phyloP scores from a whole-genome alignment of 2,888 invertebrate genomes.

The Alentia gelatinosa region DNA sequence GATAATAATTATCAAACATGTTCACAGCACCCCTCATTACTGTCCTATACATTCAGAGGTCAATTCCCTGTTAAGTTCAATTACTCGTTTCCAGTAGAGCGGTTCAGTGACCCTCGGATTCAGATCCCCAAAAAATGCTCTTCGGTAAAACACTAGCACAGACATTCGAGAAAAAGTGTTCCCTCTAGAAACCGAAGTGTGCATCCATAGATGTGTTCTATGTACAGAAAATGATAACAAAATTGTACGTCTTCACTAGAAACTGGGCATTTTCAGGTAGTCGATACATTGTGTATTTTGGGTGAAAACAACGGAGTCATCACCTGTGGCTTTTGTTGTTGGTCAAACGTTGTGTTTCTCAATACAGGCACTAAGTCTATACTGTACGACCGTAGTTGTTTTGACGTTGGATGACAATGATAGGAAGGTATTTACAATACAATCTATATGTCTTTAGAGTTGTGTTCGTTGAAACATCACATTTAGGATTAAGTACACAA shows the following conservation, averaged over 20 bases:
- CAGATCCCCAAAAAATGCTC: slow-evolving; percentile 1
- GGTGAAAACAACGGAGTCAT: background rate
- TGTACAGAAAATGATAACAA: background rate
- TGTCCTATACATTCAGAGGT: background rate
- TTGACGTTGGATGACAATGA: background rate
- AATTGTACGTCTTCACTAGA: background rate
- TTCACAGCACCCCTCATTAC: background rate
- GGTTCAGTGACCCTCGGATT: background rate
- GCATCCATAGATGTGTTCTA: background rate
- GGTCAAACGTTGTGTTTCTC: background rate
- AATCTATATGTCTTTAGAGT: background rate
- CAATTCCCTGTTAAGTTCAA: background rate
- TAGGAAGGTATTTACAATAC: background rate
- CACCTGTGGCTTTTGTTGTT: background rate
- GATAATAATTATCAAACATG: background rate
- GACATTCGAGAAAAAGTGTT: background rate
- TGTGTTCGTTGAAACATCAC: background rate
- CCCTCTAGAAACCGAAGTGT: background rate
- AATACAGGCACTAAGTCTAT: background rate
- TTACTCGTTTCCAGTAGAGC: background rate
- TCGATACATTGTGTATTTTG: background rate
- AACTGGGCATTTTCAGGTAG: background rate
- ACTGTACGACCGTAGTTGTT: background rate
- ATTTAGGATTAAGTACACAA: background rate
- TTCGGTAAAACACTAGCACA: slow-evolving; percentile 3